Evolutionary conservation across 1,140 invertebrate species (phyloP).

Genomic region (Ceratina calcarata): DNA sequence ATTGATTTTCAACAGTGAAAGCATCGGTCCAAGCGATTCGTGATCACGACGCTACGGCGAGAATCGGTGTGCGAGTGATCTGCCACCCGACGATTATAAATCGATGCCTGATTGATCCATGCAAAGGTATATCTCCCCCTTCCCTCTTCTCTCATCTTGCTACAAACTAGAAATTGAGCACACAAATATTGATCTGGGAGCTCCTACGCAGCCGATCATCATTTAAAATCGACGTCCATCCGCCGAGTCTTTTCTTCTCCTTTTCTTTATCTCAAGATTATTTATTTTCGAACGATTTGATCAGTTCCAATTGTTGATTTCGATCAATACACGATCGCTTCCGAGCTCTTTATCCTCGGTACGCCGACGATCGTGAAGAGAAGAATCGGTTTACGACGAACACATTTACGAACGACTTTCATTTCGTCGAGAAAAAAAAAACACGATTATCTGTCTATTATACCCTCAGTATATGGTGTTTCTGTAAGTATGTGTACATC

Average conservation of each 20-base stretch:
- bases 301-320: neutral
- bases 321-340: neutral
- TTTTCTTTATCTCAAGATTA: neutral
- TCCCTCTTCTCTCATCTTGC: constrained; percentile 28
- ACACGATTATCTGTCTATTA: constrained; percentile 26
- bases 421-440: neutral
- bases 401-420: constrained; percentile 22
- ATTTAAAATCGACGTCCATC: constrained; percentile 25
- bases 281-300: neutral
- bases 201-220: constrained; percentile 31
- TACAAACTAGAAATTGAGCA: constrained; percentile 74
- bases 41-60: constrained; percentile 28
- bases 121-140: constrained; percentile 28
- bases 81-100: constrained; percentile 7
- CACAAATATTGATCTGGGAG: constrained; percentile 64
- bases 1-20: neutral
- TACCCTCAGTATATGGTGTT: neutral
- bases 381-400: constrained; percentile 32
- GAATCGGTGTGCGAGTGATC: neutral
- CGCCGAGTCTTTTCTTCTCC: constrained; percentile 8
- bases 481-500: neutral
- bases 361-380: constrained; percentile 24
- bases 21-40: constrained; percentile 2
- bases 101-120: constrained; percentile 33
- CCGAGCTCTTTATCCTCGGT: neutral